These are phyloP conservation scores for Homalodisca vitripennis DNA, from an alignment of 1,140 invertebrate genomes.

Conservation along the genomic window DNA sequence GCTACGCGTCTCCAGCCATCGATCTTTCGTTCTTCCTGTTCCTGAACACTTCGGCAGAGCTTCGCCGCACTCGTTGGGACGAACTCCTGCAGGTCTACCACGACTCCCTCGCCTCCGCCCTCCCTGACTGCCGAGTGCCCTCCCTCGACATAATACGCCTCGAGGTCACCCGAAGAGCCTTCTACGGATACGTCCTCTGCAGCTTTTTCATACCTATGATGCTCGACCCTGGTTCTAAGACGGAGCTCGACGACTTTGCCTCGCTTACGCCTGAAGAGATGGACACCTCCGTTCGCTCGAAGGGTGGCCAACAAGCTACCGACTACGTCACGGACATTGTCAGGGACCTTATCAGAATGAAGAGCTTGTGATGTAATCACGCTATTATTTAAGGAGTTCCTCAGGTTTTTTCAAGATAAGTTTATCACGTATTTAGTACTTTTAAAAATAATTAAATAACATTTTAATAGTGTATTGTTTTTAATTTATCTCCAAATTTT, in stretches of 20 bases:
- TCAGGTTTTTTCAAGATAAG: too few species aligned
- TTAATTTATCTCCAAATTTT: too few species aligned
- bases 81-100: constrained; percentile 46
- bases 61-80: constrained; percentile 40
- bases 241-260: constrained; percentile 19
- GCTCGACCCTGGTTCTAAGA: constrained; percentile 18
- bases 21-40: constrained; percentile 50
- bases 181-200: constrained; percentile 46
- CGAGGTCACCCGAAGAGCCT: constrained; percentile 43
- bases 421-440: too few species aligned
- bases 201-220: constrained; percentile 44
- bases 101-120: constrained; percentile 30
- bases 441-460: too few species aligned
- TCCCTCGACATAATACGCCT: constrained; percentile 42
- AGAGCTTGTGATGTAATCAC: constrained; percentile 9
- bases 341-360: neutral
- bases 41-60: constrained; percentile 42
- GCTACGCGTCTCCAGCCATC: constrained; percentile 46
- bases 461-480: too few species aligned
- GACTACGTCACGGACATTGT: neutral
- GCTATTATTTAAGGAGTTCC: too few species aligned
- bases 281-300: neutral
- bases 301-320: neutral
- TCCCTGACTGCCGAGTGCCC: constrained; percentile 1
- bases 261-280: constrained; percentile 1